Evolutionary conservation across 2,888 invertebrate species (phyloP).

Genomic region (Plemyria rubiginata): DNA sequence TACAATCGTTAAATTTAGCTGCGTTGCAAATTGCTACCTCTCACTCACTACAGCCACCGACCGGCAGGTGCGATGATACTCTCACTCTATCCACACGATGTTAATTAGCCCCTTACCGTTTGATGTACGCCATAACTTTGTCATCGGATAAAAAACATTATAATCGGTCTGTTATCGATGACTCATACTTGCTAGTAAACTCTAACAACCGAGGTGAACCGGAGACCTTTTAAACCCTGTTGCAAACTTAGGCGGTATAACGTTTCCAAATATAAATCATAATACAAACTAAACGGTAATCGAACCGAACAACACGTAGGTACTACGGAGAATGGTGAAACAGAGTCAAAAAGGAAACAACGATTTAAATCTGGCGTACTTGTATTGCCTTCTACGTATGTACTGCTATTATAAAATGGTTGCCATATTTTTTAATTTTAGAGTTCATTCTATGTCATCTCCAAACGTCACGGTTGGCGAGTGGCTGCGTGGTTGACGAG

Average conservation of each 20-base stretch:
- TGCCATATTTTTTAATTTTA: constrained; percentile 26
- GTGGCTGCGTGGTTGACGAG: constrained; percentile 53
- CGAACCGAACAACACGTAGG: constrained; percentile 39
- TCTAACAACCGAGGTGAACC: constrained; percentile 36
- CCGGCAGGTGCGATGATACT: constrained; percentile 67
- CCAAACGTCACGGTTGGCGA: constrained; percentile 65
- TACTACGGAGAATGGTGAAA: constrained; percentile 38
- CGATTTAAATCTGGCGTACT: constrained; percentile 24
- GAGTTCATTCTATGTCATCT: constrained; percentile 58
- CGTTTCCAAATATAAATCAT: constrained; percentile 25
- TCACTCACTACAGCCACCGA: constrained; percentile 43
- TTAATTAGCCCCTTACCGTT: constrained; percentile 70
- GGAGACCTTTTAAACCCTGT: constrained; percentile 34
- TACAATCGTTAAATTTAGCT: constrained; percentile 34
- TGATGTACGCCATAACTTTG: constrained; percentile 72
- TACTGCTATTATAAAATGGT: constrained; percentile 37
- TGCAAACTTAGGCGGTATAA: constrained; percentile 15
- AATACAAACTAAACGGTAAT: constrained; percentile 26
- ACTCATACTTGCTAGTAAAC: constrained; percentile 47
- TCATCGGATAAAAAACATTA: constrained; percentile 57
- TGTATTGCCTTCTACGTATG: constrained; percentile 1
- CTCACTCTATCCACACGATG: constrained; percentile 54
- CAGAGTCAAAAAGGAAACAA: constrained; percentile 40
- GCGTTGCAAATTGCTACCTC: constrained; percentile 53
- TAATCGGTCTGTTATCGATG: constrained; percentile 55